These are phyloP conservation scores for Chiridota heheva DNA, from an alignment of 35 echinoderm and acorn worm genomes.

Conservation along the genomic window DNA sequence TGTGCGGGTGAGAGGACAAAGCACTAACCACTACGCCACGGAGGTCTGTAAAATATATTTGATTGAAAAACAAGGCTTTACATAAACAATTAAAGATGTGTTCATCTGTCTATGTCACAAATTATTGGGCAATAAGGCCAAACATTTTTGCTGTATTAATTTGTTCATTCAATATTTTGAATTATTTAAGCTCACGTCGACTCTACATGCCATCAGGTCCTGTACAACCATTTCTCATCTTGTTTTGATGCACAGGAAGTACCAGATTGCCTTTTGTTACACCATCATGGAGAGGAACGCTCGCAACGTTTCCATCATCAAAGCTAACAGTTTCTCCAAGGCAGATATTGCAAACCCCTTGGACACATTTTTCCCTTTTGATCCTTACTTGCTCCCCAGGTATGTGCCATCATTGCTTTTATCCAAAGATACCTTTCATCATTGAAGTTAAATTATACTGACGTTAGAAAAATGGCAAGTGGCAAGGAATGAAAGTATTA, in stretches of 20 bases:
- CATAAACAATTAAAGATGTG: no score
- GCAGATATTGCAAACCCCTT: slow-evolving; percentile 61
- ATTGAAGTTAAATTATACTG: background rate
- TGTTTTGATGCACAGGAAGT: slow-evolving; percentile 57
- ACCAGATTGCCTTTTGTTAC: slow-evolving; percentile 93
- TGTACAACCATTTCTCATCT: background rate
- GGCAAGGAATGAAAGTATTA: background rate
- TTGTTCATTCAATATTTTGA: no score
- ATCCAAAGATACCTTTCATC: background rate
- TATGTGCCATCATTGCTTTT: slow-evolving; percentile 18
- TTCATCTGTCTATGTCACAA: no score
- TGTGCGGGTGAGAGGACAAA: no score
- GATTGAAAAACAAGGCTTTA: no score
- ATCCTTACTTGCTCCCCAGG: slow-evolving; percentile 84
- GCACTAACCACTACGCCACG: no score
- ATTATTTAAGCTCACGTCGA: no score
- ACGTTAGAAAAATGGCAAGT: background rate
- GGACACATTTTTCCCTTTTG: slow-evolving; percentile 97
- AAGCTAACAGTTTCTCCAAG: slow-evolving; percentile 15
- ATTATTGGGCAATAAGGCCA: no score
- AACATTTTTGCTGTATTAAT: no score
- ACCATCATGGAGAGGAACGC: slow-evolving; percentile 91
- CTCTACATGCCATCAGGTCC: no score
- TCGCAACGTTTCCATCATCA: slow-evolving; percentile 45
- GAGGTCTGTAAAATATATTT: no score